Conservation (phyloP, 2,797 vertebrate species). For the Poliocrania exsul region DNA sequence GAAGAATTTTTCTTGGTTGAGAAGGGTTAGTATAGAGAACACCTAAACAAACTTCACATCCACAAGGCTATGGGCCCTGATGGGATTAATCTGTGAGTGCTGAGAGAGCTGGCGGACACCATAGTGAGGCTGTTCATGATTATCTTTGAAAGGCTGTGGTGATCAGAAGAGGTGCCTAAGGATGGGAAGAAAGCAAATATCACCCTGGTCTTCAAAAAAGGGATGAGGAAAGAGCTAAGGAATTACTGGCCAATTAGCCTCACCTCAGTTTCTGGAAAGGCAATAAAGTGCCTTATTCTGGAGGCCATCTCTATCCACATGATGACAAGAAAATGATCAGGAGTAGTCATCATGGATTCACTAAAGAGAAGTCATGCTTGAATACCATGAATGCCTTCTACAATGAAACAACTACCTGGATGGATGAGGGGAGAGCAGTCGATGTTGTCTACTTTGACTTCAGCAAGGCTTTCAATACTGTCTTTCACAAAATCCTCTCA, state of each 20-base stretch:
- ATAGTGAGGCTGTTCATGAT: not conserved
- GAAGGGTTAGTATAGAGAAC: not conserved
- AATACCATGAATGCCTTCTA: not conserved
- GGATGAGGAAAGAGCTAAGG: not conserved
- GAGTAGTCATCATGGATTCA: not conserved
- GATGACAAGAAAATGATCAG: not conserved
- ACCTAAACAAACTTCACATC: not conserved
- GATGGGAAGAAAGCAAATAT: not conserved
- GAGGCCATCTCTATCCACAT: not conserved
- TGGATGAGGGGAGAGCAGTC: not conserved
- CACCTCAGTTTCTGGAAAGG: not conserved
- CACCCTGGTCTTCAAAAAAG: not conserved
- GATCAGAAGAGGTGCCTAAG: not conserved
- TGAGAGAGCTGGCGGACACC: not conserved
- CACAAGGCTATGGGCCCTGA: not conserved
- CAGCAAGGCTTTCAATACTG: not conserved
- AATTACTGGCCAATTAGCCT: not conserved
- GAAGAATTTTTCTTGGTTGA: not conserved
- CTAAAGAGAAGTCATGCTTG: not conserved
- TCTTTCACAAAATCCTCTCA: not conserved
- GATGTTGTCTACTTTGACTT: not conserved
- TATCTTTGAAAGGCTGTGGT: not conserved
- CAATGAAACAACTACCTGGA: not conserved
- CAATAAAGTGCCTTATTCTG: not conserved
- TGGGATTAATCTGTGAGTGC: not conserved